Evolutionary conservation across 2,113 vertebrate species (phyloP).

Genomic region (Colinus virginianus): DNA sequence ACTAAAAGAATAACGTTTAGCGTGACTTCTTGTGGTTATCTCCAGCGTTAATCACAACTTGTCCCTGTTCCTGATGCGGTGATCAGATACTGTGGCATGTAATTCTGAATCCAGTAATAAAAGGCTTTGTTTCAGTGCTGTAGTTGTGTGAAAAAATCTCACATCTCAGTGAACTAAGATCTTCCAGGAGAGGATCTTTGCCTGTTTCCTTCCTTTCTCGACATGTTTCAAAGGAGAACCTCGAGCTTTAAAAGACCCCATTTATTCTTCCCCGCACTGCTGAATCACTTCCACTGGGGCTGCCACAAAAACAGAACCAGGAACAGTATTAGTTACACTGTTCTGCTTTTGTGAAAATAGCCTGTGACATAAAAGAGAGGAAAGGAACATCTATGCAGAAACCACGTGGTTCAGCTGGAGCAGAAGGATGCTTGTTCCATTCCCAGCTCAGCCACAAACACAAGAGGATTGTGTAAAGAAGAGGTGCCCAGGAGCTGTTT

Average conservation of each 20-base stretch:
- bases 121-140: background rate
- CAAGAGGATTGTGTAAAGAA: background rate
- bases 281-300: slow-evolving; percentile 28
- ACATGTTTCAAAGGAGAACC: background rate
- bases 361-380: background rate
- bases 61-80: background rate
- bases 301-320: slow-evolving; percentile 12
- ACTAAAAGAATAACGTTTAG: background rate
- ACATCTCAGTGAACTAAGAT: background rate
- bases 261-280: background rate
- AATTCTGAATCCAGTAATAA: background rate
- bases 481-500: background rate
- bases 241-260: background rate
- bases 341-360: slow-evolving; percentile 37
- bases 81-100: rapidly evolving
- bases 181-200: background rate
- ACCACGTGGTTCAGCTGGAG: background rate
- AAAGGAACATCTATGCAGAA: background rate
- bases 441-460: background rate
- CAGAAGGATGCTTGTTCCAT: background rate
- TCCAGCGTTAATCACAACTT: background rate
- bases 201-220: background rate
- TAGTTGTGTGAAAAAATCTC: background rate
- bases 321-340: background rate
- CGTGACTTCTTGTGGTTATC: too few relatives aligned